Percentiles rank a stretch among this genome's conserved stretches.
These are phyloP conservation scores for Trichogramma evanescens DNA, from an alignment of 2,888 invertebrate species.

Conservation along the genomic window DNA sequence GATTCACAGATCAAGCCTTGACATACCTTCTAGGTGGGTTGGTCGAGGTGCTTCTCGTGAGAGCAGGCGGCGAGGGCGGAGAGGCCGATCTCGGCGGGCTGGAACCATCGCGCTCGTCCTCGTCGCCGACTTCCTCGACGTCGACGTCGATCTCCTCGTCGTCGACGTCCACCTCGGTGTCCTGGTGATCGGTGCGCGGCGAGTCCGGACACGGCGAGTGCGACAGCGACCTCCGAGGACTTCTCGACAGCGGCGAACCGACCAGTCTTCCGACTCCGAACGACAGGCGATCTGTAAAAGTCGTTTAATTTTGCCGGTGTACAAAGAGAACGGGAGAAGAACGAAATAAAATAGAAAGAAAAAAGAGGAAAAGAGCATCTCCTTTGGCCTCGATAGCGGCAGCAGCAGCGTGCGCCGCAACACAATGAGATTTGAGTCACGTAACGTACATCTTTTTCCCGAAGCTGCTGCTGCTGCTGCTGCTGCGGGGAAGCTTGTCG, in stretches of 20 bases:
- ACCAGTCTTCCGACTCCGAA: slow-evolving; percentile 79
- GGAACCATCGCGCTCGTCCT: slow-evolving; percentile 38
- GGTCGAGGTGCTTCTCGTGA: slow-evolving; percentile 30
- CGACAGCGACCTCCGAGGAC: slow-evolving; percentile 39
- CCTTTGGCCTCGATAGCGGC: slow-evolving; percentile 14
- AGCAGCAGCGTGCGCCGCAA: slow-evolving; percentile 16
- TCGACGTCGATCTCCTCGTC: slow-evolving; percentile 44
- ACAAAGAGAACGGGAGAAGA: background rate
- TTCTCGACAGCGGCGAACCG: slow-evolving; percentile 42
- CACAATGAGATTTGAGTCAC: slow-evolving; percentile 43
- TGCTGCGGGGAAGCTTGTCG: slow-evolving; percentile 27
- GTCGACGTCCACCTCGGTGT: slow-evolving; percentile 40
- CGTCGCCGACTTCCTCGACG: slow-evolving; percentile 43
- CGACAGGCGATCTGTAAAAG: slow-evolving; percentile 65
- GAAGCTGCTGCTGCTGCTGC: slow-evolving; percentile 13
- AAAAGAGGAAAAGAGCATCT: background rate
- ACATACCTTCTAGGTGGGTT: slow-evolving; percentile 34
- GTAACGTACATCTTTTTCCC: slow-evolving; percentile 34
- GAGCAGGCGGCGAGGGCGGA: slow-evolving; percentile 36
- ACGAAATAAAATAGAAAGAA: background rate
- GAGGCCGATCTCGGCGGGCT: slow-evolving; percentile 41
- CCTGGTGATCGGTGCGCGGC: slow-evolving; percentile 37
- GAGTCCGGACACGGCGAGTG: slow-evolving; percentile 43
- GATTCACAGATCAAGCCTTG: no score
- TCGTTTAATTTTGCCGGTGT: background rate